Evolutionary conservation across 2,113 vertebrate genomes (phyloP), one percentile per base, ranked within the genome.

Genomic region (Dunckerocampus dactyliophorus): DNA sequence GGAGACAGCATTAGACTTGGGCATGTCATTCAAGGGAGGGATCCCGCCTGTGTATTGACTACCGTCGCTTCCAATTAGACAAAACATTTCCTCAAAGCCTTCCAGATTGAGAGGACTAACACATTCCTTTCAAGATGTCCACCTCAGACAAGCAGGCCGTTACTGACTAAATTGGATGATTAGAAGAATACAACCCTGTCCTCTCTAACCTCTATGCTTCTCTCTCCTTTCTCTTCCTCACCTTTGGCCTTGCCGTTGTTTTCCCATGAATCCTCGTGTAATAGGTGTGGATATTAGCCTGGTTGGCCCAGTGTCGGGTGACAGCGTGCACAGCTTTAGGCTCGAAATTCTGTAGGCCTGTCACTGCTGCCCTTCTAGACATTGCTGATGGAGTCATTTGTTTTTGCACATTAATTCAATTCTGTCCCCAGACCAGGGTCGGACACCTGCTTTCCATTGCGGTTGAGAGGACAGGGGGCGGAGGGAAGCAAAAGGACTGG

Each of bases 361-460:
- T 89, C 86, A 82, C 82, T 75, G 70, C 16, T 31, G 83, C 79
- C 78, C 72, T 79, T 73, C 82, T 69, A 87, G 84, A 88, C 79
- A 13, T 63, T 81, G 83, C 75, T 81, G 87, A 90, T 91, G 89
- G 83, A 89, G 89, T 91, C 88, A 91, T 90, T 81, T 91, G 88
- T 90, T 90, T 88, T 91, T 79, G 75, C 85, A 88, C 86, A 87
- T 87, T 90, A 89, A 91, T 88, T 91, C 81, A 90, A 88, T 90
- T 89, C 77, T 87, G 85, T 88, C 86, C 77, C 83, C 81, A 79
- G 83, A 83, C 85, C 77, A 77, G 80, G 79, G 79, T 71, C 61
- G 60, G 81, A 87, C 89, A 90, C 89, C 89, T 91, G 90, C 85
- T 88, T 89, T 89, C 84, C 87, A 88, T 88, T 89, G 86, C 82